Conservation (phyloP, 2,888 invertebrate species). For the Latrodectus elegans region DNA sequence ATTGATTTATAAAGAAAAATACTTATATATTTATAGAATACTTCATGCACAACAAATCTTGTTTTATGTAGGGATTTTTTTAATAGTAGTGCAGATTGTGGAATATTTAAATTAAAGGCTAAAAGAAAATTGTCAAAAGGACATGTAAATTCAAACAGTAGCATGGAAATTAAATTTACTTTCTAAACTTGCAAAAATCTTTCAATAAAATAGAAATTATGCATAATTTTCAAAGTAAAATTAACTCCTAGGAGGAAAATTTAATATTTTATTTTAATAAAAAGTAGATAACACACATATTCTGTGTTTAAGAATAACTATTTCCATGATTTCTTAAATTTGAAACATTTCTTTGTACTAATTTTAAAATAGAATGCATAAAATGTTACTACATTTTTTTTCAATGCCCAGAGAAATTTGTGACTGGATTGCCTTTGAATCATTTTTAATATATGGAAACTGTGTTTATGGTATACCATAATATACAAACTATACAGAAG, state of each 20-base stretch:
- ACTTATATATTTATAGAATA: constrained; percentile 73
- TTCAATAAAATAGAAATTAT: neutral
- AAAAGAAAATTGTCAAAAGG: constrained; percentile 81
- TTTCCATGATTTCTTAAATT: neutral
- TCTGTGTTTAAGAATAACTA: neutral
- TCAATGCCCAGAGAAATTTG: constrained; percentile 78
- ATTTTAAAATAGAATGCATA: neutral
- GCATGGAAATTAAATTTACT: constrained; percentile 78
- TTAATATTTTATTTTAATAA: neutral
- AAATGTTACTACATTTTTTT: constrained; percentile 12
- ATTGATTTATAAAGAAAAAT: too few species aligned
- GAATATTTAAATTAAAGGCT: constrained; percentile 86
- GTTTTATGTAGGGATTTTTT: constrained; percentile 95
- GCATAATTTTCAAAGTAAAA: neutral
- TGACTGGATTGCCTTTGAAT: constrained; percentile 80
- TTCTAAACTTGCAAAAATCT: neutral
- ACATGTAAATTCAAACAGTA: constrained; percentile 85
- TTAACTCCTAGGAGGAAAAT: neutral
- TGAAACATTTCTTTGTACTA: neutral
- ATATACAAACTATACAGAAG: constrained; percentile 88
- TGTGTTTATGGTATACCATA: constrained; percentile 86
- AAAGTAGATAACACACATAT: neutral
- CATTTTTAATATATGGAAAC: constrained; percentile 82
- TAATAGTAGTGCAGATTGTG: constrained; percentile 89
- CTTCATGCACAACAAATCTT: constrained; percentile 79